Evolutionary conservation across 2,113 vertebrate species (phyloP).

Genomic region (Excalfactoria chinensis): DNA sequence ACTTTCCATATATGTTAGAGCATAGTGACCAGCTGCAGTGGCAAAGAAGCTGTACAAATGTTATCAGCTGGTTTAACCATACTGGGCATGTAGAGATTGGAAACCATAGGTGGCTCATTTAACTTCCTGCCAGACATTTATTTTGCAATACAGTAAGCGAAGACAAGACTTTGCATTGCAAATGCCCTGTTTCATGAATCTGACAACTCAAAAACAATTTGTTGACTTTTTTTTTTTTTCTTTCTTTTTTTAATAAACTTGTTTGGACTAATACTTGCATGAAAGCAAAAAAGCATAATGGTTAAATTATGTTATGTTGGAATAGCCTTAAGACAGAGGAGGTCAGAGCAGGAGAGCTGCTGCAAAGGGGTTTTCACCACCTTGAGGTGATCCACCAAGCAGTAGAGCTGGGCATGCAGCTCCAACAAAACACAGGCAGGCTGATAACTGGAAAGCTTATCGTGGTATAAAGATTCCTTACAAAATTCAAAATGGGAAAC

Average conservation of each 20-base stretch:
- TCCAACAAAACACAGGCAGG: neutral
- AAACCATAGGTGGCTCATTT: neutral
- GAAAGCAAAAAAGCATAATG: neutral
- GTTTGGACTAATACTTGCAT: neutral
- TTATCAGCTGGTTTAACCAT: neutral
- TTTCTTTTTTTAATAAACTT: neutral
- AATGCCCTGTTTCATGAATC: neutral
- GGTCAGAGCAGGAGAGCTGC: neutral
- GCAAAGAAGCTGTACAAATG: neutral
- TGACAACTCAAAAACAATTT: neutral
- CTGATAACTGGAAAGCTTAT: neutral
- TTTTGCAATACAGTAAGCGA: conserved; percentile 18
- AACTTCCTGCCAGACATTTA: neutral
- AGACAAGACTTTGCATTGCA: neutral
- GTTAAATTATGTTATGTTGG: neutral
- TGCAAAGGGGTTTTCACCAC: fast-evolving
- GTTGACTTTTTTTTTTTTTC: neutral
- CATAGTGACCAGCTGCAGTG: neutral
- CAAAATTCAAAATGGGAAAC: neutral
- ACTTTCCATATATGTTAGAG: neutral
- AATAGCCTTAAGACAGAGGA: neutral
- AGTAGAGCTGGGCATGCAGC: neutral
- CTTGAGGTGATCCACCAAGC: neutral
- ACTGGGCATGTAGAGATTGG: neutral
- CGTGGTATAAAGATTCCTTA: neutral